Evolutionary conservation across 2,113 vertebrate genomes (phyloP).

Genomic region (Phrynosoma platyrhinos): DNA sequence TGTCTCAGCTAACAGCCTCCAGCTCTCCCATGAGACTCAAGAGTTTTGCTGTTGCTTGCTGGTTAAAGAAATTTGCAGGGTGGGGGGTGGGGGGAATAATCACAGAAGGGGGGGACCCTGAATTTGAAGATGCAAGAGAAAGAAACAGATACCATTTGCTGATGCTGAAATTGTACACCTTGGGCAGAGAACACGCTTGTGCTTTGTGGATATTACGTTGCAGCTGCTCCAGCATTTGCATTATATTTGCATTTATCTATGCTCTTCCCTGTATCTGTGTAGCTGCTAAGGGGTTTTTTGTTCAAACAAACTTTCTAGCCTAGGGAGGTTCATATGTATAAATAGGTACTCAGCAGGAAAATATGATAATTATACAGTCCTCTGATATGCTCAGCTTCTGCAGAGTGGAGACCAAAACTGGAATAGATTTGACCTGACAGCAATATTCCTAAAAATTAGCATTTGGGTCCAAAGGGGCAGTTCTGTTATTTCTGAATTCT

Average conservation of each 20-base stretch:
- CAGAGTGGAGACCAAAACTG: fast-evolving
- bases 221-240: not conserved
- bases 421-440: conserved; percentile 5
- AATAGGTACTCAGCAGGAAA: conserved; percentile 37
- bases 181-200: not conserved
- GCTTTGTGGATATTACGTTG: not conserved
- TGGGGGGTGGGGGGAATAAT: no score
- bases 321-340: not conserved
- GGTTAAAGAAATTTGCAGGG: not conserved
- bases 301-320: conserved; percentile 41
- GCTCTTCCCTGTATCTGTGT: conserved; percentile 1
- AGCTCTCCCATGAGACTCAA: conserved; percentile 58
- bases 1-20: conserved; percentile 59
- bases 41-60: not conserved
- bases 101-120: not conserved
- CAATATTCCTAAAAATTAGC: not conserved
- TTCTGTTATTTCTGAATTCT: not conserved
- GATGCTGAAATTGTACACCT: not conserved
- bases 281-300: not conserved
- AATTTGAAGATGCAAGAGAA: conserved; percentile 7
- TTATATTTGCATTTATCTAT: conserved; percentile 44
- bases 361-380: conserved; percentile 26
- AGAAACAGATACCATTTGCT: conserved; percentile 10
- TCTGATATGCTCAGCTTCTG: fast-evolving
- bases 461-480: not conserved